Evolutionary conservation across 2,113 vertebrate species (phyloP), one percentile per base, ranked within the genome.

Genomic region (Heterocephalus glaber): DNA sequence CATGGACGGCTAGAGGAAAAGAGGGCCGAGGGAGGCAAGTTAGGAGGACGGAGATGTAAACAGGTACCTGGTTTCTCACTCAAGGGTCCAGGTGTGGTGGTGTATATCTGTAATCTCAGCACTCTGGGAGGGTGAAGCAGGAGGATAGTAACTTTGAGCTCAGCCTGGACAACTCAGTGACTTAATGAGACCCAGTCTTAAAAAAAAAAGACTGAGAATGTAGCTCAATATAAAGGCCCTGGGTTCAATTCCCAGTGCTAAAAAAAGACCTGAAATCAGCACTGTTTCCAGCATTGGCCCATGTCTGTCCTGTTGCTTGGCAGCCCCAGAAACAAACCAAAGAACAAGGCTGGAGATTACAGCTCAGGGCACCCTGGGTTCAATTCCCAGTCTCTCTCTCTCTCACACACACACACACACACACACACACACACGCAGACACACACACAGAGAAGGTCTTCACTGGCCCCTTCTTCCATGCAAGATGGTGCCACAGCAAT

Each of bases 1-100:
- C 97, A 94, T 97, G 86, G 80, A 5, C 44, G 92, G 93, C 94
- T 95, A 90, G 96, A 82, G 95, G 97, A 96, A 95, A 14, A 26
- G 90, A 44, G 20, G 10, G 80, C 72, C n/a, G 56, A 68, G 95
- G 65, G 81, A 79, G 92, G 66, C 33, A 89, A 26, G 63, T 2
- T 41, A 63, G 84, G 92, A 61, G 35, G 63, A 54, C 3, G 60
- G 86, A 72, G 76, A 44, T 1, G 66, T 41, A 20, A 17, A 84
- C 82, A 30, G 54, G 30, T 52, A 1, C 54, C 92, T 72, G 7
- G 30, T 83, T n/a, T 56, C 82, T 63, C 86, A 28, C 35, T 4
- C 76, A 49, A 7, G 44, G 77, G 19, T 24, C 61, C 66, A 68
- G 19, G n/a, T 38, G 68, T 22, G 19, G n/a, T 70, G 68, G n/a